Base-by-base conservation (phyloP, 2,113 vertebrate species). In the Triplophysa rosa region DNA sequence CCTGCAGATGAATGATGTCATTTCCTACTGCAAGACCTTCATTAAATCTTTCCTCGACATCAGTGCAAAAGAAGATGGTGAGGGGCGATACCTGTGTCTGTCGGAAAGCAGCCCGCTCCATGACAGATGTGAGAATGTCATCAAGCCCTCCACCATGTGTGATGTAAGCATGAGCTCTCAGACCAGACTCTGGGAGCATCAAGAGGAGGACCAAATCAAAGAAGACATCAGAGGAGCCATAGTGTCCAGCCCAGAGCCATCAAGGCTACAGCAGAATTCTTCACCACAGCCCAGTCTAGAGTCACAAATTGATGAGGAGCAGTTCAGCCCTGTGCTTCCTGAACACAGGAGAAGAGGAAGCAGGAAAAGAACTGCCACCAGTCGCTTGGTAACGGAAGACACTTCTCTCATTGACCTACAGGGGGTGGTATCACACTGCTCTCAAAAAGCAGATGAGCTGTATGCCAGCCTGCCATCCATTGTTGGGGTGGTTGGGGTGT, bases 1-100 rank as follows among this genome's bases (percentile, higher is more conserved):
- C 54, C 90, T 99, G 84, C 98, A 99, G 92, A 99, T 99, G 96
- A 99, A 96, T 0, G 96, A 97, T 0, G 95, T 99, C 21, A 98
- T 99, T 83, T 94, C 90, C 0, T 97, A 97, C 47, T 99, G 98
- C 81, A 98, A 99, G 86, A 95, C 94, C 23, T 99, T 99, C 86
- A 99, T 99, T 23, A 98, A 98, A 85, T 98, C 97, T 0, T 99
- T 97, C 0, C 88, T 99, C 87, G 98, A 99, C 84, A 86, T 96
- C 90, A 68, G 93, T 0, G 83, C 91, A 47, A 94, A 93, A 78
- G 92, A 93, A 17, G 91, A 91, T 62, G 95, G 96, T 1, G 95
- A 94, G 42, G 94, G 95, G 65, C 94, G 91, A 40, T 95, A 95
- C 85, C 92, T 95, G 83, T 95, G 93, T 83, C 89, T 97, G 68